Evolutionary conservation across 2,113 vertebrate species (phyloP), one percentile per base, ranked within the genome.

Genomic region (Rhinoderma darwinii): DNA sequence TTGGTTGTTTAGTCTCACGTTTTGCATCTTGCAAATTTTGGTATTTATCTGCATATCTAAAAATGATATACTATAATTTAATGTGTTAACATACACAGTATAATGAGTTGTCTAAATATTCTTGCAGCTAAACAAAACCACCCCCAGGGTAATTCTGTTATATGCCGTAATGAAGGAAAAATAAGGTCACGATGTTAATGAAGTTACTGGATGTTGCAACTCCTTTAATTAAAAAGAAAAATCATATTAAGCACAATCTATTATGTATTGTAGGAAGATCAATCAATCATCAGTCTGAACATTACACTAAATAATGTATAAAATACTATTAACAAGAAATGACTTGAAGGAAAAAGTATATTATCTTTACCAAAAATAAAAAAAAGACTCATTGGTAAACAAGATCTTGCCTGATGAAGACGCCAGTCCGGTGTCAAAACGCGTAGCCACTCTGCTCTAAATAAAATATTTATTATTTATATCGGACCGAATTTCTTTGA

Each of bases 141-240:
- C 44, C 74, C 50, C 51, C 37, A 35, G 35, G 54, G 9, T 7
- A 1, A 85, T 27, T 56, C 50, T 59, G 12, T 43, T 2, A 30
- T 54, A 43, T 75, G 70, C 72, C 30, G 68, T 39, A 61, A 74
- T 61, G 39, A 74, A 73, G 85, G 51, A 12, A 47, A 87, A 59
- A 56, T 87, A 75, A 87, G 86, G 78, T 82, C 78, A 82, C 6
- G 17, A 70, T 41, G 51, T 66, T 81, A 39, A 35, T 73, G 5
- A 6, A 68, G 61, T 74, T 63, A 63, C 20, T 82, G 7, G 15
- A 82, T 9, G 14, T 44, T 82, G 39, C 18, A 43, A 82, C 56
- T 43, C 79, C 56, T n/a, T 78, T 63, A 66, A 63, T 63, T 63
- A 81, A 56, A 32, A 79, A 37, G 15, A 39, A 80, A 59, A 81